Percentiles rank a stretch among this genome's conserved stretches.
phyloP scores from a whole-genome alignment of 2,888 invertebrate species.

The Petrolisthes manimaculis region DNA sequence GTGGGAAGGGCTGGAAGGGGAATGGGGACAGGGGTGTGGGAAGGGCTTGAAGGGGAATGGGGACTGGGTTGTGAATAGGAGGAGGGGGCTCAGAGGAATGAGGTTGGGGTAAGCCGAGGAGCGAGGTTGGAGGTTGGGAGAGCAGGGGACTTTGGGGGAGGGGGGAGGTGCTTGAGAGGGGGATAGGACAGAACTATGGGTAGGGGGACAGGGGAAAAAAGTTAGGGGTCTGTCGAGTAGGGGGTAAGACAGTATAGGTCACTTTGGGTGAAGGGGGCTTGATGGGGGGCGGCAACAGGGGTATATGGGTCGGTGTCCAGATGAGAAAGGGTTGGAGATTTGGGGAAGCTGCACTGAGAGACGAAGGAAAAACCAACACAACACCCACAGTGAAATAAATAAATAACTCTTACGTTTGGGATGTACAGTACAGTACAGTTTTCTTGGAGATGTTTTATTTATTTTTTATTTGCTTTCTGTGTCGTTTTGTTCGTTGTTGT shows the following conservation, averaged over 20 bases:
- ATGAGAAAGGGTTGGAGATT: not conserved
- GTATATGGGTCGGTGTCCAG: not conserved
- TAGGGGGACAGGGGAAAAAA: not conserved
- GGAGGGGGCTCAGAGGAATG: not conserved
- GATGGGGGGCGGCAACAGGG: not conserved
- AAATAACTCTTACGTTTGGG: too few species aligned
- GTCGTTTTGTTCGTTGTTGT: too few species aligned
- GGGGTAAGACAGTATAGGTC: too few species aligned
- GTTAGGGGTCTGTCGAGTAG: too few species aligned
- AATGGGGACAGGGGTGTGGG: not conserved
- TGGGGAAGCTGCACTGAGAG: not conserved
- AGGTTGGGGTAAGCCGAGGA: not conserved
- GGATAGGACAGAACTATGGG: not conserved
- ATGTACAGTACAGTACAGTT: too few species aligned
- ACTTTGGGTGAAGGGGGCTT: too few species aligned
- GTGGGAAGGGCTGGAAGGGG: conserved; percentile 2
- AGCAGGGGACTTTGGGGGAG: too few species aligned
- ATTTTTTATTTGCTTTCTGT: too few species aligned
- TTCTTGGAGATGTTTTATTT: too few species aligned
- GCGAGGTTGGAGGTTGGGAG: not conserved
- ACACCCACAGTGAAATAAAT: too few species aligned
- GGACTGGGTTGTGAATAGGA: not conserved
- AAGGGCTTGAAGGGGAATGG: not conserved
- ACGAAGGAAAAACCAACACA: not conserved
- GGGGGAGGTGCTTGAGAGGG: too few species aligned